A percentile compares a stretch with the other conserved stretches of the same genome.
phyloP scores from a whole-genome alignment of 2,888 invertebrate species.

The Apamea monoglypha region DNA sequence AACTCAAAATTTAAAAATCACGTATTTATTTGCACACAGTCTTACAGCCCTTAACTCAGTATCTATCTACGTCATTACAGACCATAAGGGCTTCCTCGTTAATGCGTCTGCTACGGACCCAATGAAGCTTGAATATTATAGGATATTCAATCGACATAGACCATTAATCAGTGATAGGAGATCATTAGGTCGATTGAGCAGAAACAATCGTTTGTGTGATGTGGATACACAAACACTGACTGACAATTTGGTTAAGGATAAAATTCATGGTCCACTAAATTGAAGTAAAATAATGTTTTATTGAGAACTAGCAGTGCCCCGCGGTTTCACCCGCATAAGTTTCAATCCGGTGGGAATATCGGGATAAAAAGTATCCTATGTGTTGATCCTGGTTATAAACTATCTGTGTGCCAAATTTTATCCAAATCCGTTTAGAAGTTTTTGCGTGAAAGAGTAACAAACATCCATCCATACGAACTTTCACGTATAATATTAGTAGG shows the following conservation, averaged over 20 bases:
- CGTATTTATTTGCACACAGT: no score
- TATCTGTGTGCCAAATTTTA: neutral
- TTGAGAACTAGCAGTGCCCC: neutral
- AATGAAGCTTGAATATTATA: slow-evolving; percentile 32
- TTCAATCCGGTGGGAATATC: neutral
- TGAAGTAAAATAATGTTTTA: neutral
- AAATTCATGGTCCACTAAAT: neutral
- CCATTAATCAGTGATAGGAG: slow-evolving; percentile 21
- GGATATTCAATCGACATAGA: slow-evolving; percentile 28
- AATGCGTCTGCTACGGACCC: neutral
- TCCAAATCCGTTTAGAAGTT: neutral
- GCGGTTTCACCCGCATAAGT: neutral
- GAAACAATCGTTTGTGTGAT: slow-evolving; percentile 15
- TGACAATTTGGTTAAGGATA: slow-evolving; percentile 15
- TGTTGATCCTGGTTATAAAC: no score
- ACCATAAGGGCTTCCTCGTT: neutral
- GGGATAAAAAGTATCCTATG: neutral
- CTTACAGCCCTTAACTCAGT: neutral
- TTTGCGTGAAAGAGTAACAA: neutral
- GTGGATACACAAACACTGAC: slow-evolving; percentile 12
- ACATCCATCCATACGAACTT: no score
- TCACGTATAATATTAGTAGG: no score
- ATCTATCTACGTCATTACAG: no score
- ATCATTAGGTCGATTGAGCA: slow-evolving; percentile 35
- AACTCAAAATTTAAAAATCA: neutral